These are phyloP conservation scores for Drosophila macrospina DNA, from an alignment of 2,888 invertebrate species.

Conservation along the genomic window DNA sequence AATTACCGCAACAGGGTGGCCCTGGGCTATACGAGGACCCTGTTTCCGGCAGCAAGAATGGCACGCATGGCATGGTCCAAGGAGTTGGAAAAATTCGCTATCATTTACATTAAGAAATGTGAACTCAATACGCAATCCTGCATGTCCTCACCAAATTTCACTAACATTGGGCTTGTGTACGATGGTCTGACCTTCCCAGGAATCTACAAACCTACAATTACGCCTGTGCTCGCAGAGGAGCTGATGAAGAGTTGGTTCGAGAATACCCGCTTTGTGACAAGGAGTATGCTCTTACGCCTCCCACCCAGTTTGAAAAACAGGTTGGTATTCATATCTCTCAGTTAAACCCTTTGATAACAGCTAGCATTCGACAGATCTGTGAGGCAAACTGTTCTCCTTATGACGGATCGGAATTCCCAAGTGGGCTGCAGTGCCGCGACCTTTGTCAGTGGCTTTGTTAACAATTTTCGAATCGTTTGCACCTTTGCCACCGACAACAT, in stretches of 20 bases:
- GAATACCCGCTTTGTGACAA: conserved; percentile 29
- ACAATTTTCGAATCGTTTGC: conserved; percentile 38
- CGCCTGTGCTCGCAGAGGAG: conserved; percentile 7
- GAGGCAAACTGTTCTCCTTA: conserved; percentile 27
- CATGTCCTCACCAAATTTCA: conserved; percentile 45
- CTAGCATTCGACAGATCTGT: conserved; percentile 22
- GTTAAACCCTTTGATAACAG: background rate
- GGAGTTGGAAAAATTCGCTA: conserved; percentile 48
- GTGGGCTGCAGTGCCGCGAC: conserved; percentile 52
- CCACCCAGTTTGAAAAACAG: background rate
- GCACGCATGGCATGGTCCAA: conserved; percentile 59
- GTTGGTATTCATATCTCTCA: background rate
- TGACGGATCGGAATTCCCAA: conserved; percentile 57
- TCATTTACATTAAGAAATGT: conserved; percentile 33
- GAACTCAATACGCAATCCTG: conserved; percentile 13
- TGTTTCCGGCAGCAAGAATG: conserved; percentile 55
- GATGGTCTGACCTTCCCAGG: conserved; percentile 28
- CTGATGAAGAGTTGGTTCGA: conserved; percentile 36
- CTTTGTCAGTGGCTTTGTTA: background rate
- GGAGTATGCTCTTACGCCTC: conserved; percentile 13
- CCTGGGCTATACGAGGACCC: conserved; percentile 24
- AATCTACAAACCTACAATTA: background rate
- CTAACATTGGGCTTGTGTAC: conserved; percentile 41
- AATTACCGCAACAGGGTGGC: conserved; percentile 51
- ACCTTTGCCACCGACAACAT: conserved; percentile 54